Percentiles rank a stretch among this genome's conserved stretches.
Conservation (phyloP, 2,888 invertebrate species). For the Atherix ibis region DNA sequence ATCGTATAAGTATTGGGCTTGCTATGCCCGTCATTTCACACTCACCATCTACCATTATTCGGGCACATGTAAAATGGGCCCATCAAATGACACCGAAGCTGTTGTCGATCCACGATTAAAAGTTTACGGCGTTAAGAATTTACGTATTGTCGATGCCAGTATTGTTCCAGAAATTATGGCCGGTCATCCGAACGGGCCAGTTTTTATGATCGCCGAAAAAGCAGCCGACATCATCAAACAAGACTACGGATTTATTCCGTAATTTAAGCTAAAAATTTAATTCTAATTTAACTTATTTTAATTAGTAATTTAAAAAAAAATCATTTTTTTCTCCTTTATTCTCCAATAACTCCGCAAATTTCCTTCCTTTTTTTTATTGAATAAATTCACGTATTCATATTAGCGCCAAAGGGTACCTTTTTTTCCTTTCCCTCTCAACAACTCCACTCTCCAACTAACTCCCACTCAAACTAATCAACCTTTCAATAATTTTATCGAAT, state of each 20-base stretch:
- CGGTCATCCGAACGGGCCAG: constrained; percentile 39
- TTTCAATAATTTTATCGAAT: no score
- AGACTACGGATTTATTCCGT: constrained; percentile 29
- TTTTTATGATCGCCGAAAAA: constrained; percentile 42
- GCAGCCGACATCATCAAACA: constrained; percentile 39
- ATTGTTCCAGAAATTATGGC: constrained; percentile 39
- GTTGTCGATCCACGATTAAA: constrained; percentile 45
- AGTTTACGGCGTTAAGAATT: constrained; percentile 34
- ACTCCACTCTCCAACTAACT: no score
- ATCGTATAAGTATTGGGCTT: constrained; percentile 48
- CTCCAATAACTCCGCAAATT: no score
- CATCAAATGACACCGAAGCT: constrained; percentile 38
- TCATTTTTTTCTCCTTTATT: neutral
- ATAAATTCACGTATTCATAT: no score
- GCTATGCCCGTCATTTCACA: constrained; percentile 44
- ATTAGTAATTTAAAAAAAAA: neutral
- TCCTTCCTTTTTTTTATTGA: no score
- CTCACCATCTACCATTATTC: constrained; percentile 48
- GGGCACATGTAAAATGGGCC: constrained; percentile 52
- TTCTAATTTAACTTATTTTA: neutral
- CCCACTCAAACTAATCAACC: no score
- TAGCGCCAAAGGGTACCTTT: no score
- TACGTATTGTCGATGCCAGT: constrained; percentile 40
- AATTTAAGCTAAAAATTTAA: constrained; percentile 3
- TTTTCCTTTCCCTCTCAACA: no score